phyloP scores from a whole-genome alignment of 2,797 vertebrate species.

The Ceryle rudis region DNA sequence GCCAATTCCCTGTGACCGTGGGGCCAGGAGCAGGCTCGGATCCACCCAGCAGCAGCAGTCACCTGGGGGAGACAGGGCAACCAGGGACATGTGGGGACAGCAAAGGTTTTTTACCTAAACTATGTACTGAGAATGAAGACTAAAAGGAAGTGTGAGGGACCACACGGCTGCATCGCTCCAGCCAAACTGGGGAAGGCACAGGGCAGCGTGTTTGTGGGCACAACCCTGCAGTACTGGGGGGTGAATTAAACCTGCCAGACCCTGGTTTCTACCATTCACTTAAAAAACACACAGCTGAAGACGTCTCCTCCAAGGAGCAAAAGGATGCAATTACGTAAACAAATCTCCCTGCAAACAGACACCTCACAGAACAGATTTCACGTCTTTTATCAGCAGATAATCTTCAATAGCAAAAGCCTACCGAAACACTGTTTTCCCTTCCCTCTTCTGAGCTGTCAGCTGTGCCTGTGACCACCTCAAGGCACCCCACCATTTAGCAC shows the following conservation, averaged over 20 bases:
- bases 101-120: background rate
- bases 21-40: background rate
- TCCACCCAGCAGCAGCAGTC: fast-evolving
- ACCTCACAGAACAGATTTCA: fast-evolving
- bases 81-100: fast-evolving
- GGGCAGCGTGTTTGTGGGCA: background rate
- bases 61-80: background rate
- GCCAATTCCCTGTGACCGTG: too few species aligned
- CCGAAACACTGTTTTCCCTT: background rate
- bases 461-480: background rate
- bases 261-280: background rate
- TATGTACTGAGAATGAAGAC: background rate
- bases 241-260: background rate
- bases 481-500: fast-evolving
- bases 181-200: background rate
- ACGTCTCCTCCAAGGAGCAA: background rate
- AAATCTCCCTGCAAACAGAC: background rate
- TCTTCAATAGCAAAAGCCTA: background rate
- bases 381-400: background rate
- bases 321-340: background rate
- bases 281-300: background rate
- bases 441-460: background rate
- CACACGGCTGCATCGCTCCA: background rate
- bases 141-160: background rate
- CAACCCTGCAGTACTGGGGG: background rate